Evolutionary conservation across 2,888 invertebrate genomes (phyloP), one percentile per base, ranked within the genome.

Genomic region (Andrena minutula): DNA sequence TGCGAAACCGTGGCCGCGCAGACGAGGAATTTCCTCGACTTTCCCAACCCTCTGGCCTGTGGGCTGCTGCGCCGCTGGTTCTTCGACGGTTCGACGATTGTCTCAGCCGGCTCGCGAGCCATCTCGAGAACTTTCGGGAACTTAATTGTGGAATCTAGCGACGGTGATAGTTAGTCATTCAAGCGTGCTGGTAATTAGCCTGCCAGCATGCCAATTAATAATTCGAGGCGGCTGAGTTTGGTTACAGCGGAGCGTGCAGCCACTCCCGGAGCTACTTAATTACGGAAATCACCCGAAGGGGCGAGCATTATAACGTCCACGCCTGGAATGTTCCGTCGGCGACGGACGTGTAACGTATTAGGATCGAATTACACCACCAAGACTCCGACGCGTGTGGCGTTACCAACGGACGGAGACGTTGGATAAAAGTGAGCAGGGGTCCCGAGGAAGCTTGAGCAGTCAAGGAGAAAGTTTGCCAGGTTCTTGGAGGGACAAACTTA

Each of bases 401-500:
- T 51, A 51, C 51, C 51, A 6, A 51, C n/a, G 20, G 20, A 20
- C 51, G 20, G 16, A n/a, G 64, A 61, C 23, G 35, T 7, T 10
- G 53, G 16, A 30, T 53, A 66, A 78, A 51, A 20, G 47, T 30
- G 35, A 35, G 41, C 78, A 28, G 30, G 10, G 35, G 16, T 65
- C 47, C 26, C 30, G 51, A 20, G 20, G 53, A 56, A 79, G 61
- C 30, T 16, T 32, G 10, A 47, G 78, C 71, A 28, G 32, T 79
- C 79, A 79, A 72, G 79, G 28, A 12, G 61, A 56, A 72, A 79
- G 20, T 79, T 76, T 63, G n/a, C 51, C 30, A 51, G 16, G 23
- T 10, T 7, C 4, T 23, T 20, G 66, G 23, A 35, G 49, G 47
- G n/a, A 23, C 63, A 69, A 82, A 82, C 82, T 82, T 81, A 76